A percentile compares a stretch with the other conserved stretches of the same genome.
Evolutionary conservation across 2,888 invertebrate genomes (phyloP).

Genomic region (Andrena trimmerana): DNA sequence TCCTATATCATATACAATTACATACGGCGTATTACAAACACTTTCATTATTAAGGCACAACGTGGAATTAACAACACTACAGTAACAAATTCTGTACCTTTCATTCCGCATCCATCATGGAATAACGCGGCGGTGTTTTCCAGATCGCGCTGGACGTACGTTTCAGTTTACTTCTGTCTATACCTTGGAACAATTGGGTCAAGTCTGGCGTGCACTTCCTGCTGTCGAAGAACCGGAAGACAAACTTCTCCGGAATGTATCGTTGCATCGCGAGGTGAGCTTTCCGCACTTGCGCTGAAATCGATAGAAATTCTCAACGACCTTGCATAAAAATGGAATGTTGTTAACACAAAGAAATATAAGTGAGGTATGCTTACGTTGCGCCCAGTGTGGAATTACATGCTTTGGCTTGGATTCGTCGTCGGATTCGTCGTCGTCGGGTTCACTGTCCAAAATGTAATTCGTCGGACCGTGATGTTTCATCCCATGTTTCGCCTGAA

Average conservation of each 20-base stretch:
- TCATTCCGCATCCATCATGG: slow-evolving; percentile 83
- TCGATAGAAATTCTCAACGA: not conserved
- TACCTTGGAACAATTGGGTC: slow-evolving; percentile 89
- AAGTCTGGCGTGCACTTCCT: slow-evolving; percentile 88
- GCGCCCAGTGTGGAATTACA: slow-evolving; percentile 81
- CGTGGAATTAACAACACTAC: slow-evolving; percentile 46
- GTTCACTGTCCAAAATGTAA: slow-evolving; percentile 82
- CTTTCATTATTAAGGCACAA: slow-evolving; percentile 13
- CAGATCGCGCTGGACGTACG: slow-evolving; percentile 92
- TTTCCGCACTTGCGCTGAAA: slow-evolving; percentile 85
- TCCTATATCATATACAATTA: slow-evolving; percentile 29
- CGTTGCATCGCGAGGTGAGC: slow-evolving; percentile 85
- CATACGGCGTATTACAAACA: slow-evolving; percentile 17
- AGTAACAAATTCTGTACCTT: slow-evolving; percentile 17
- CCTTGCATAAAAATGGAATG: too few species aligned
- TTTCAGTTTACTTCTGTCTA: slow-evolving; percentile 88
- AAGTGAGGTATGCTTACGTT: slow-evolving; percentile 66
- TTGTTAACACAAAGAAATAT: too few species aligned
- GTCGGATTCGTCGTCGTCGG: slow-evolving; percentile 82
- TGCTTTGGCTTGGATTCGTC: slow-evolving; percentile 81
- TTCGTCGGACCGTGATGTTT: slow-evolving; percentile 66
- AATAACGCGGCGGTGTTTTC: slow-evolving; percentile 90
- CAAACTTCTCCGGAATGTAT: slow-evolving; percentile 82
- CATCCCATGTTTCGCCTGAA: slow-evolving; percentile 68
- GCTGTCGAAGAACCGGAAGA: slow-evolving; percentile 87